A percentile compares a stretch with the other conserved stretches of the same genome.
Evolutionary conservation across 2,888 invertebrate species (phyloP).

Genomic region (Acanthacorydalis orientalis): DNA sequence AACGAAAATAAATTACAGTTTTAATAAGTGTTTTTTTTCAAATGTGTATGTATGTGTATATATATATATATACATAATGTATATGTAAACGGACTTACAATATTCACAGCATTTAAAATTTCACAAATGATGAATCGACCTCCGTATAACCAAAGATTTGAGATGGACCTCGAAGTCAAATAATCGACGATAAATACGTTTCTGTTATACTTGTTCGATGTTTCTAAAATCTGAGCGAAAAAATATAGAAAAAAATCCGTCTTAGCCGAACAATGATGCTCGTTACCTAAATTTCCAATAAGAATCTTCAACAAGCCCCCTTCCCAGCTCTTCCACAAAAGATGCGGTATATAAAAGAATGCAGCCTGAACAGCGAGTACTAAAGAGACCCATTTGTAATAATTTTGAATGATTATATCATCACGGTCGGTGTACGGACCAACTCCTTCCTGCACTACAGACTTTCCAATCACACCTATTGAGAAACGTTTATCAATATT

Average conservation of each 20-base stretch:
- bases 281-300: constrained; percentile 37
- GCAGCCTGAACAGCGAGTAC: constrained; percentile 47
- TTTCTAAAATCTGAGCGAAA: constrained; percentile 27
- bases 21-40: no score
- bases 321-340: constrained; percentile 57
- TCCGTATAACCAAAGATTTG: constrained; percentile 46
- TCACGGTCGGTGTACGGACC: constrained; percentile 26
- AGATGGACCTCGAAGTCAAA: constrained; percentile 33
- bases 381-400: constrained; percentile 60
- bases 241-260: not conserved
- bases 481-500: no score
- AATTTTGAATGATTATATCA: constrained; percentile 39
- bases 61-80: no score
- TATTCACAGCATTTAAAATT: constrained; percentile 52
- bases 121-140: constrained; percentile 53
- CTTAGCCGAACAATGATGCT: not conserved
- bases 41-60: no score
- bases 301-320: constrained; percentile 42
- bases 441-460: constrained; percentile 34
- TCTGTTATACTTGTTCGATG: constrained; percentile 33
- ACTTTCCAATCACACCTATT: constrained; percentile 11
- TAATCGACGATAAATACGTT: constrained; percentile 38
- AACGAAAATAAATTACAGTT: no score
- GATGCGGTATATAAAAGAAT: constrained; percentile 51
- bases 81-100: no score